A percentile compares a stretch with the other conserved stretches of the same genome.
These are phyloP conservation scores for Tolypeutes matacus DNA, from an alignment of 2,797 vertebrate species.

Conservation along the genomic window DNA sequence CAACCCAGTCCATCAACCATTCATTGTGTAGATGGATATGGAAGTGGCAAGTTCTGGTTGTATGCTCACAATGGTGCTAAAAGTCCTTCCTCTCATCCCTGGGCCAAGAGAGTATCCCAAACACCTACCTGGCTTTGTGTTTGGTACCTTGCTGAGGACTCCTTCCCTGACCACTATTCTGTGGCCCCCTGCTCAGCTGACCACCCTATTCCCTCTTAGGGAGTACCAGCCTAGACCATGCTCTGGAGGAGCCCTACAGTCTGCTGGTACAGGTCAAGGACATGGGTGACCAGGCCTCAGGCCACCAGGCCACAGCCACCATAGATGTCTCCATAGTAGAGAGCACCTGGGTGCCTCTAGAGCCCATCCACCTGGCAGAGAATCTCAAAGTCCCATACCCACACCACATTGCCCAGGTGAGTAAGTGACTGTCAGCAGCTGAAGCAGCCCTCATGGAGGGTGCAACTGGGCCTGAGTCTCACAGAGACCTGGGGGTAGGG, in stretches of 20 bases:
- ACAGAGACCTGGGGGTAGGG: not conserved
- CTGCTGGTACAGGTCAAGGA: constrained; percentile 92
- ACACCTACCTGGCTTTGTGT: constrained; percentile 20
- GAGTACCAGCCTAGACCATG: constrained; percentile 88
- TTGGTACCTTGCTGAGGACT: not conserved
- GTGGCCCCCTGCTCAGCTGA: not conserved
- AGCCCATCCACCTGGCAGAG: constrained; percentile 90
- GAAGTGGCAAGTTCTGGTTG: not conserved
- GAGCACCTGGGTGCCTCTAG: constrained; percentile 90
- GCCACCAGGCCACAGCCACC: constrained; percentile 89
- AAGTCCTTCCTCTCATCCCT: not conserved
- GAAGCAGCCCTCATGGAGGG: not conserved
- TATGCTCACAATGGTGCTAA: not conserved
- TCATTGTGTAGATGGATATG: not conserved
- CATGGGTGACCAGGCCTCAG: constrained; percentile 89
- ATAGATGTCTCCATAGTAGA: constrained; percentile 89
- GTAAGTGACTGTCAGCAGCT: constrained; percentile 40
- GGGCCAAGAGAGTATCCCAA: not conserved
- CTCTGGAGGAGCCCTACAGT: constrained; percentile 89
- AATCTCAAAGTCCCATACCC: constrained; percentile 90
- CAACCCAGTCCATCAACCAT: not conserved
- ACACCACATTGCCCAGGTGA: constrained; percentile 91
- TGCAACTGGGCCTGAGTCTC: not conserved
- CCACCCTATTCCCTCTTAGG: constrained; percentile 83
- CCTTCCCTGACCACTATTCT: not conserved